Evolutionary conservation across 2,113 vertebrate species (phyloP).

Genomic region (Eubucco bourcierii): DNA sequence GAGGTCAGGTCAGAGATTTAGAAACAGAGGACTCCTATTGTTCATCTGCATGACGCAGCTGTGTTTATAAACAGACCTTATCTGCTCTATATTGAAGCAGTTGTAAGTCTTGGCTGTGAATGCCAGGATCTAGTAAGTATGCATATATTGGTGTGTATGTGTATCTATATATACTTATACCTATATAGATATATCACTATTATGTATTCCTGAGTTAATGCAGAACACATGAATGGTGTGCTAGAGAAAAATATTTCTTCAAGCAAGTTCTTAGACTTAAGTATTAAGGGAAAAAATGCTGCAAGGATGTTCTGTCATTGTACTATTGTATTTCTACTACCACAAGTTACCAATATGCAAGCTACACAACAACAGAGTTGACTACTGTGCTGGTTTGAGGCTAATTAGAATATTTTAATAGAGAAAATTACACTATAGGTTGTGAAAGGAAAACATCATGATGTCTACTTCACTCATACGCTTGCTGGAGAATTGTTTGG

Average conservation of each 20-base stretch:
- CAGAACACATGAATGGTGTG: background rate
- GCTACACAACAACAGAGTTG: background rate
- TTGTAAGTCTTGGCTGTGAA: background rate
- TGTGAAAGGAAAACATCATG: too few relatives aligned
- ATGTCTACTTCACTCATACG: too few relatives aligned
- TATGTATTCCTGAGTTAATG: background rate
- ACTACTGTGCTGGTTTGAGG: too few relatives aligned
- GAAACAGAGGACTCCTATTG: background rate
- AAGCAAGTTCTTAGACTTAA: background rate
- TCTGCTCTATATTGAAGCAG: background rate
- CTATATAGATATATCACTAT: background rate
- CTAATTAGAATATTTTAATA: too few relatives aligned
- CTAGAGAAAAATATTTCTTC: background rate
- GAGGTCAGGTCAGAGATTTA: background rate
- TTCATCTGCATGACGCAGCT: background rate
- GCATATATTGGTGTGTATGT: accelerated
- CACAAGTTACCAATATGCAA: background rate
- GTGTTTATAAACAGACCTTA: background rate
- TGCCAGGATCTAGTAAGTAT: too few relatives aligned
- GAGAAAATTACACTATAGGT: too few relatives aligned
- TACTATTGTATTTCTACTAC: background rate
- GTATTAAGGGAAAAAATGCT: background rate
- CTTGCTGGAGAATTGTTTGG: too few relatives aligned
- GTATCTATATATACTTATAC: accelerated
- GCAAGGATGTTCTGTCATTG: background rate